A percentile compares a stretch with the other conserved stretches of the same genome.
phyloP scores from a whole-genome alignment of 2,113 vertebrate species.

The Ivindomyrus marchei region DNA sequence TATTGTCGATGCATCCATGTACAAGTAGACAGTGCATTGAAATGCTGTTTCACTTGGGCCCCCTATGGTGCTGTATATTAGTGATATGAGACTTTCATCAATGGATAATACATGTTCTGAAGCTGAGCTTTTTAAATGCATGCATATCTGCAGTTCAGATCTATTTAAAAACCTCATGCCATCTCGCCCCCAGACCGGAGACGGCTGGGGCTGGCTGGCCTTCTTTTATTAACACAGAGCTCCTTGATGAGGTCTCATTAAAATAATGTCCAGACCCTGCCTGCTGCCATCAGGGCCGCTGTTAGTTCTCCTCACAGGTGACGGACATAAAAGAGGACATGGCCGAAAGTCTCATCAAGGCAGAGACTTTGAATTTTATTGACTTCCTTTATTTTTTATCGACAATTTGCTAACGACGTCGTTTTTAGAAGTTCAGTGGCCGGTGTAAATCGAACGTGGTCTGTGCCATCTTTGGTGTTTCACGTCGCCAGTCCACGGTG shows the following conservation, averaged over 20 bases:
- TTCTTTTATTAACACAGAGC: constrained; percentile 6
- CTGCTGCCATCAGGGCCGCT: constrained; percentile 22
- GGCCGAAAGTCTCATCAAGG: constrained; percentile 2
- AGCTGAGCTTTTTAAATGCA: constrained; percentile 1
- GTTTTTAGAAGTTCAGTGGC: constrained; percentile 6
- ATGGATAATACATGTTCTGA: not conserved
- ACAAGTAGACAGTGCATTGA: not conserved
- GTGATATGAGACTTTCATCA: not conserved
- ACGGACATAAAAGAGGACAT: constrained; percentile 19
- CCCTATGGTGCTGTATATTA: not conserved
- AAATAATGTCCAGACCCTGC: constrained; percentile 26
- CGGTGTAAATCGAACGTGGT: constrained; percentile 1
- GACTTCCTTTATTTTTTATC: constrained; percentile 12
- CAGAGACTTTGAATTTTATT: constrained; percentile 11
- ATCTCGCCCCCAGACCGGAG: not conserved
- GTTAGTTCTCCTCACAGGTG: constrained; percentile 10
- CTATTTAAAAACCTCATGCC: not conserved
- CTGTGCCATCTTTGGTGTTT: not conserved
- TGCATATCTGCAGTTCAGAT: not conserved
- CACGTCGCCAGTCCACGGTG: not conserved
- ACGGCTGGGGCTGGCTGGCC: not conserved
- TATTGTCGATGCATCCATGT: not conserved
- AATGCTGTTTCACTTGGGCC: not conserved
- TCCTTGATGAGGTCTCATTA: constrained; percentile 32
- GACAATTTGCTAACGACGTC: constrained; percentile 15